Evolutionary conservation across 2,888 invertebrate genomes (phyloP), one percentile per base, ranked within the genome.

Genomic region (Unio delphinus): DNA sequence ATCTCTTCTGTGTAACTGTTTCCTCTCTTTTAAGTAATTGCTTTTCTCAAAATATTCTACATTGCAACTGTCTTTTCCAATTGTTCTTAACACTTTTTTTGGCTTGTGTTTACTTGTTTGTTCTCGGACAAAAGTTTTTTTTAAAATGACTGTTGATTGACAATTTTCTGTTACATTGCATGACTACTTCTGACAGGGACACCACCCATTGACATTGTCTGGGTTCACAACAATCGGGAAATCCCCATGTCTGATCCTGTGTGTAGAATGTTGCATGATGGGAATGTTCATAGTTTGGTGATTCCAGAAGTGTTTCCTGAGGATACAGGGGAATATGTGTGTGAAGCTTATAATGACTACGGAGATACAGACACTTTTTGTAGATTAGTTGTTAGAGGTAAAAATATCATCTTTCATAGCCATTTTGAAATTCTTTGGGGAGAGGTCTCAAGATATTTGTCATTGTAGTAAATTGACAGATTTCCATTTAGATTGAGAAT

Each of bases 191-290:
- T 77, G 73, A 3, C 79, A 91, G 92, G 92, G 64, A 90, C 90
- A 59, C 88, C 91, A 67, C 93, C 93, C 4, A 92, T 93, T 79
- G 92, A 92, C 69, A 92, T 94, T 61, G 89, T 92, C 23, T 94
- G 94, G 94, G 92, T 92, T 78, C 93, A 93, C 82, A 93, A 94
- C 85, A 93, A 92, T 62, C 91, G 92, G 80, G 91, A 93, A 73
- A 87, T 94, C 30, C 92, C 92, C 3, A 92, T 94, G 83, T 92
- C 92, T 79, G 83, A 82, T 59, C 90, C 91, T 3, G 93, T 93
- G 81, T 93, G 93, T 86, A 88, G 89, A 75, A 91, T 92, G 86
- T 90, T 91, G 56, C 91, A 92, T 79, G 91, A 92, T 73, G 92
- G 92, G 58, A 91, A 92, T 77, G 93, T 93, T 0, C 89, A 91